A percentile compares a stretch with the other conserved stretches of the same genome.
Conservation (phyloP, 2,888 invertebrate species). For the Heliconius ethilla region DNA sequence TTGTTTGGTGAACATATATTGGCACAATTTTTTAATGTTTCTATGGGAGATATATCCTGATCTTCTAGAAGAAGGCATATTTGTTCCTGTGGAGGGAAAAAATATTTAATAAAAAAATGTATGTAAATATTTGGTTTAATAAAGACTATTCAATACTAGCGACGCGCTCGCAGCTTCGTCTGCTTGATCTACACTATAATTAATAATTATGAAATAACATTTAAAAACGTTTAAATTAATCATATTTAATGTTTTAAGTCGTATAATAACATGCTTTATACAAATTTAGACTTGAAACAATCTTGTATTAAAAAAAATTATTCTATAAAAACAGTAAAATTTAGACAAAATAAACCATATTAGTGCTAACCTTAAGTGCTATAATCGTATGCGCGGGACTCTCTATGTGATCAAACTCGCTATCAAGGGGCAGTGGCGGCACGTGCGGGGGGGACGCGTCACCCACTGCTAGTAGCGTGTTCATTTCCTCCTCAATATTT, state of each 20-base stretch:
- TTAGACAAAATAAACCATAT: background rate
- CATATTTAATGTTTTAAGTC: no score
- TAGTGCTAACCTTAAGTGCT: constrained; percentile 58
- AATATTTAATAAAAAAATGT: no score
- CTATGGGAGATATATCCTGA: constrained; percentile 47
- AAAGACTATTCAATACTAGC: no score
- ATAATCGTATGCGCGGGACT: constrained; percentile 63
- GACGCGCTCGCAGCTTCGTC: no score
- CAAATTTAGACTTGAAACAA: no score
- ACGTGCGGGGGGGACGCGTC: constrained; percentile 41
- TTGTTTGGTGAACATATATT: constrained; percentile 53
- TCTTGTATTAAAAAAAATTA: no score
- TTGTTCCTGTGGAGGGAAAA: constrained; percentile 57
- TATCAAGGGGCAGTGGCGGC: constrained; percentile 45
- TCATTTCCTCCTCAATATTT: constrained; percentile 63
- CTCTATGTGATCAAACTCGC: constrained; percentile 48
- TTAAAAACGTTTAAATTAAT: no score
- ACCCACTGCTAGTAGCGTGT: constrained; percentile 52
- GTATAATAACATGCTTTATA: no score
- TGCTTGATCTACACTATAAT: no score
- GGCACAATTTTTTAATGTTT: constrained; percentile 48
- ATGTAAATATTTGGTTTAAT: no score
- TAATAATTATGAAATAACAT: no score
- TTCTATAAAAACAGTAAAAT: no score
- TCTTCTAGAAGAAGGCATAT: constrained; percentile 62